Base-by-base conservation (phyloP, 2,113 vertebrate genomes). In the Sciurus niger region DNA sequence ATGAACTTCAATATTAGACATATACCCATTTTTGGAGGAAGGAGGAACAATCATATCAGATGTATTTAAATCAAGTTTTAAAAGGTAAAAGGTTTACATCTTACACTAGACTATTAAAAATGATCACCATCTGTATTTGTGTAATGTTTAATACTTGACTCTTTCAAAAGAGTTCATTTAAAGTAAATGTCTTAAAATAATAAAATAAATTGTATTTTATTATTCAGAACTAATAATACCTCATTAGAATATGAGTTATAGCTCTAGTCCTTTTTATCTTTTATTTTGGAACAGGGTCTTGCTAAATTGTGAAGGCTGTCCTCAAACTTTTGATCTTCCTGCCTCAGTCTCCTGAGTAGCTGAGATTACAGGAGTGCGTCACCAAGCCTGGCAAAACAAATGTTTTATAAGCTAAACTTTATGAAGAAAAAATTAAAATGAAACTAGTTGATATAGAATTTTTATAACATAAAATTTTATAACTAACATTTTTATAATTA, bases 371-470 rank as follows among this genome's bases (percentile, higher is more conserved):
- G 3, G 60, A 8, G 3, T 25, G 25, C 3, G 2, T 24, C 9
- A 28, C 60, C 24, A 63, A 28, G 60, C 24, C 9, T 10, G 9
- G 25, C 60, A 63, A 63, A 58, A 63, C 3, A 9, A 82, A 43
- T 85, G 17, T 46, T 79, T 43, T 90, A 82, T 73, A 80, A 24
- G 0, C 32, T 53, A 58, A 90, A 1, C 63, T 90, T 94, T 89
- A 96, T 82, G 40, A 78, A 70, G 14, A 32, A 79, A 12, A 79
- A 79, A 70, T 63, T 70, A 48, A 89, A 96, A 86, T 73, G 6
- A 93, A 96, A 80, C 14, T 88, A 12, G 2, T 76, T 12, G 1
- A 17, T 74, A 53, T 20, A 48, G 48, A 22, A 7, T 9, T 73
- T 37, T 83, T 40, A 40, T 40, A 40, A 40, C 3, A n/a, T 40